Percentiles rank a stretch among this genome's conserved stretches.
These are phyloP conservation scores for Dendrophyllia cribrosa DNA, from an alignment of 64 coral and sea anemone genomes.

Conservation along the genomic window DNA sequence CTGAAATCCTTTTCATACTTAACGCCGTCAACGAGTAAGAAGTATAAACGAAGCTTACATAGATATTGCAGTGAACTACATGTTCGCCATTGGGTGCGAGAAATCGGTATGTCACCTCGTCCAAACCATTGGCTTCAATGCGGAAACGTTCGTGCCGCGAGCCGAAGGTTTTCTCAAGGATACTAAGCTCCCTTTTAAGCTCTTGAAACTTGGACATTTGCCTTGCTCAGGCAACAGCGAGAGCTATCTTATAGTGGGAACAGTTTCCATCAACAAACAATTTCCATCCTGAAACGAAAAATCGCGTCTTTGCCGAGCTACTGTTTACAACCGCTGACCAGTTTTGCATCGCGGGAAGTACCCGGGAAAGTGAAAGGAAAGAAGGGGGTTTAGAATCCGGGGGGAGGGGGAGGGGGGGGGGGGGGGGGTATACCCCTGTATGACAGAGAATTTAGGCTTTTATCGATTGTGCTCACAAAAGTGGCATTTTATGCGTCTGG, in stretches of 20 bases:
- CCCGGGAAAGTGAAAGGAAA: background rate
- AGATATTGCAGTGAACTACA: constrained; percentile 99
- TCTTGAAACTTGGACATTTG: constrained; percentile 99
- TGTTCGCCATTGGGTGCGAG: constrained; percentile 74
- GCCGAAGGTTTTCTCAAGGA: constrained; percentile 96
- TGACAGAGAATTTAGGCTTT: too few relatives aligned
- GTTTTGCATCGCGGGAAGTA: background rate
- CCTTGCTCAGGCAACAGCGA: constrained; percentile 72
- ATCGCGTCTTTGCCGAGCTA: background rate
- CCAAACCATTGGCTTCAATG: constrained; percentile 95
- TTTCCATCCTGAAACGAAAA: background rate
- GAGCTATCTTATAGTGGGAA: constrained; percentile 10
- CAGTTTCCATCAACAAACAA: constrained; percentile 55
- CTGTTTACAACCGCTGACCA: constrained; percentile 30
- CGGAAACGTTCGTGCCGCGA: constrained; percentile 87
- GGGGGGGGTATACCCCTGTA: too few relatives aligned
- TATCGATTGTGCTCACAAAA: too few relatives aligned
- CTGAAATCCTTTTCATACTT: background rate
- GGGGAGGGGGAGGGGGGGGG: background rate
- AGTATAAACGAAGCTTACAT: constrained; percentile 56
- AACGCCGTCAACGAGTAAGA: background rate
- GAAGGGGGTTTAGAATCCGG: too few relatives aligned
- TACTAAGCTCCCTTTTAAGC: constrained; percentile 96
- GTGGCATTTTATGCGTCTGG: too few relatives aligned
- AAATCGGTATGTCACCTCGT: constrained; percentile 96